Conservation (phyloP, 2,797 vertebrate genomes). For the Thripadectes ignobilis region DNA sequence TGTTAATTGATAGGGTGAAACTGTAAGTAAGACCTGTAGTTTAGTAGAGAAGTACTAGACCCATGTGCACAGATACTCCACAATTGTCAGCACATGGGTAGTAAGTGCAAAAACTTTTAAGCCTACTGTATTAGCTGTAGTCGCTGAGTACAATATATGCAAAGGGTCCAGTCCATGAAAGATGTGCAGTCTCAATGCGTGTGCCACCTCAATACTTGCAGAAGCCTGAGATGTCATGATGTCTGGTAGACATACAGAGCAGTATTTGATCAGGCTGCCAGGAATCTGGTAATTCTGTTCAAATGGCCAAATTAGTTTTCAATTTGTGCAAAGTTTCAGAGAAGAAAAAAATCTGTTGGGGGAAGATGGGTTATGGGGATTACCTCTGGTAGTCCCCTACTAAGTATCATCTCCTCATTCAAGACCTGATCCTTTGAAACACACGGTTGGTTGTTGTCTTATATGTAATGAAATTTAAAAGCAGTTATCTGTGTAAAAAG, state of each 20-base stretch:
- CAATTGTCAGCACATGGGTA: background rate
- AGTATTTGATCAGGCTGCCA: background rate
- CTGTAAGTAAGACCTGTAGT: background rate
- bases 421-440: background rate
- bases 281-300: background rate
- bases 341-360: background rate
- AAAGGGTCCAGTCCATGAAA: background rate
- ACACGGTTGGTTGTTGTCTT: background rate
- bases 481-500: background rate
- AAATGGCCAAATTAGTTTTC: background rate
- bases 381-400: background rate
- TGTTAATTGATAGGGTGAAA: background rate
- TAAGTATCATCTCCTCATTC: background rate
- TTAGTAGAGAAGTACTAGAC: background rate
- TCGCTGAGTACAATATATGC: rapidly evolving
- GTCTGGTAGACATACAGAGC: background rate
- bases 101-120: background rate
- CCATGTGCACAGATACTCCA: background rate
- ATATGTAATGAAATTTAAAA: background rate
- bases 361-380: background rate
- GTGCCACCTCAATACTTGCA: rapidly evolving
- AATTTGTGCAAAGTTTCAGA: background rate
- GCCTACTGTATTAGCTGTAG: background rate
- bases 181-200: too few relatives aligned
- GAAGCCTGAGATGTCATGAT: too few relatives aligned